Evolutionary conservation across 2,797 vertebrate genomes (phyloP), one percentile per base, ranked within the genome.

Genomic region (Hipposideros larvatus): DNA sequence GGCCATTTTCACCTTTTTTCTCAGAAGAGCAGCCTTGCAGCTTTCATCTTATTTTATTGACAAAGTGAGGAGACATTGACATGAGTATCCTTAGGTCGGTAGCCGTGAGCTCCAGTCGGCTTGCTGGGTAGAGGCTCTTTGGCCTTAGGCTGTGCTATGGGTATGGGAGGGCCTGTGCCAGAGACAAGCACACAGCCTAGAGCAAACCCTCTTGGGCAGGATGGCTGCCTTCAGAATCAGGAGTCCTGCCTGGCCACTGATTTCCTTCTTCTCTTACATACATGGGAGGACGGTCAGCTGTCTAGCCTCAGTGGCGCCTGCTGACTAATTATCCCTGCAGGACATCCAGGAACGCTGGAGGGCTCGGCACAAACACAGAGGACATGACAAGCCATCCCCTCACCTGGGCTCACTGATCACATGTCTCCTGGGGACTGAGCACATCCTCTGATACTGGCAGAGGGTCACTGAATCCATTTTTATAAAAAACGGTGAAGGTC

Each of bases 31-130:
- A 15, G 16, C n/a, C 4, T 7, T 19, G 3, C 2, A 82, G 18
- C 26, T 66, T 77, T 77, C 28, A 43, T 87, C 37, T 59, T 53
- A 63, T 73, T 34, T 82, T 78, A 48, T 75, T 87, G 19, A 41
- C 37, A 73, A 73, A 71, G 37, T 66, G 48, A 65, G 22, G n/a
- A 57, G 31, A 41, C 73, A 51, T 1, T 63, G 26, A 34, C 3
- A 0, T 1, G 51, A 46, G 6, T 18, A 3, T 90, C 85, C 74
- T 24, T 37, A 37, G 73, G 68, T 61, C 73, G 10, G 11, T 5
- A 37, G 41, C 57, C 22, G 10, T 14, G 31, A 59, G 37, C n/a
- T 51, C 55, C 78, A 63, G 24, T 41, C 1, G 0, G 15, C 26
- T 71, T 51, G 55, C 55, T 15, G 53, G 28, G 28, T 61, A 83